Base-by-base conservation (phyloP, 2,797 vertebrate genomes). In the Champsocephalus esox region DNA sequence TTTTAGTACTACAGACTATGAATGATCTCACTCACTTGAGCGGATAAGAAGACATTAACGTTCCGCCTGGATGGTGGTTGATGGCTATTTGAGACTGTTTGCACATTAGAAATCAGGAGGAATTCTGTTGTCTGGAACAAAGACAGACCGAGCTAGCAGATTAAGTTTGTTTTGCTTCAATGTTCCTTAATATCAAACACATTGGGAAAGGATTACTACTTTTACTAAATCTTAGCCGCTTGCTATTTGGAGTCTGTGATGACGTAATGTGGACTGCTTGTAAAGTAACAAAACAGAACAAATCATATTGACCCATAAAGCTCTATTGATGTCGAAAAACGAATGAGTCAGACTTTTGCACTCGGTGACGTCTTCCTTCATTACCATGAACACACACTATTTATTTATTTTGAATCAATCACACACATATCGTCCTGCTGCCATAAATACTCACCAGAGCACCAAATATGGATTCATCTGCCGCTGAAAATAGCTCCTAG, bases 81-180 rank as follows among this genome's bases (percentile, higher is more conserved):
- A 51, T 0, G 34, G 48, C 50, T 61, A n/a, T 28, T 34, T 56
- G 50, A 57, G 48, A n/a, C 24, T n/a, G 44, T 64, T n/a, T 43
- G 58, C 50, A 52, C 44, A 54, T 19, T 12, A 45, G 16, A 45
- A 73, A 58, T 44, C 46, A 19, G 58, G 50, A 14, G n/a, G 11
- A 38, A 48, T 41, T 54, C 12, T 52, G 38, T 28, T 11, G 1
- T 13, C 10, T n/a, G n/a, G 4, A 70, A 32, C 55, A 50, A 50
- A 34, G 38, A 38, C 55, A 38, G 32, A 6, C 46, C 56, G 28
- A 48, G 44, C n/a, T 7, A 3, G 4, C 4, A 21, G 48, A 66
- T 19, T 4, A 48, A 5, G 51, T 55, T 59, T 34, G 9, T 50
- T 74, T 38, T 46, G 28, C 14, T 12, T 45, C 38, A 1, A 16